Percentiles rank a stretch among this genome's conserved stretches.
Conservation (phyloP, 2,888 invertebrate genomes). For the Hyppa rectilinea region DNA sequence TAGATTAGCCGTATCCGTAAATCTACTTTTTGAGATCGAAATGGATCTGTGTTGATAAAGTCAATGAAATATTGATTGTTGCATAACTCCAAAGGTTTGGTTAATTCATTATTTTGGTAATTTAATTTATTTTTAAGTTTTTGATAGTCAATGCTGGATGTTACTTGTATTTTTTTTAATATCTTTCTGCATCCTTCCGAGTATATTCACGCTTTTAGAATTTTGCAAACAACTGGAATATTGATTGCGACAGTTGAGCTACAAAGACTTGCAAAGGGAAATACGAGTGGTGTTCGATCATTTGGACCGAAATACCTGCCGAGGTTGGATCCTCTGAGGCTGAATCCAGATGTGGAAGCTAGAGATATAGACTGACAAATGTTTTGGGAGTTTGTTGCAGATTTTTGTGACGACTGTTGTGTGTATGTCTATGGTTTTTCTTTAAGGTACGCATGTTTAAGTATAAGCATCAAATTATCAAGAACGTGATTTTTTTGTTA, state of each 20-base stretch:
- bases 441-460: neutral
- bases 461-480: neutral
- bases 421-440: neutral
- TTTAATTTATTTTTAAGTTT: too few species aligned
- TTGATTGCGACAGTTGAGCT: constrained; percentile 57
- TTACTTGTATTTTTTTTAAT: constrained; percentile 6
- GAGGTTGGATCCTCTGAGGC: constrained; percentile 40
- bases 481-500: neutral
- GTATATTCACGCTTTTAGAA: constrained; percentile 23
- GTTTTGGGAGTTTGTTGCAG: constrained; percentile 18
- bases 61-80: neutral
- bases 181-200: constrained; percentile 2
- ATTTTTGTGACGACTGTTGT: constrained; percentile 3
- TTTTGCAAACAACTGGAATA: constrained; percentile 53
- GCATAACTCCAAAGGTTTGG: neutral
- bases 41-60: neutral
- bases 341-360: constrained; percentile 19
- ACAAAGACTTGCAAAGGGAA: constrained; percentile 54
- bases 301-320: constrained; percentile 45
- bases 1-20: neutral
- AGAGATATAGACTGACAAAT: constrained; percentile 13
- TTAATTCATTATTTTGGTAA: neutral
- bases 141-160: neutral
- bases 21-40: neutral
- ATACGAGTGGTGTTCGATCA: constrained; percentile 52